A percentile compares a stretch with the other conserved stretches of the same genome.
These are phyloP conservation scores for Synanthedon formicaeformis DNA, from an alignment of 2,888 invertebrate genomes.

Conservation along the genomic window DNA sequence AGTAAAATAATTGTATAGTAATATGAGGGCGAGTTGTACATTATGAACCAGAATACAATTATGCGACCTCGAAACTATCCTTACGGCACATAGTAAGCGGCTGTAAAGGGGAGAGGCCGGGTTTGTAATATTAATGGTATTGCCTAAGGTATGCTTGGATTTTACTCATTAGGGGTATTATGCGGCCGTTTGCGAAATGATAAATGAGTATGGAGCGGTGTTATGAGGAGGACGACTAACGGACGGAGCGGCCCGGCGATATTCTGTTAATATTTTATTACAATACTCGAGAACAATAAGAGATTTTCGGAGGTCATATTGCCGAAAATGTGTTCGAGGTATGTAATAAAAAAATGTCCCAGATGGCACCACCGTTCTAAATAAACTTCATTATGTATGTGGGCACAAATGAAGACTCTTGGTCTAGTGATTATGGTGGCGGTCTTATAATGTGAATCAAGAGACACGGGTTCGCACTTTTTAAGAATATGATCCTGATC, in stretches of 20 bases:
- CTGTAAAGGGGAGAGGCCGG: constrained; percentile 34
- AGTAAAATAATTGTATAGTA: too few species aligned
- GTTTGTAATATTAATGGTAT: constrained; percentile 60
- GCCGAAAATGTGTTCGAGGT: too few species aligned
- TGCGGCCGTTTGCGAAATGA: constrained; percentile 60
- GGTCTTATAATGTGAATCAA: too few species aligned
- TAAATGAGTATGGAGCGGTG: constrained; percentile 51
- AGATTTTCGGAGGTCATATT: neutral
- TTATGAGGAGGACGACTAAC: constrained; percentile 40
- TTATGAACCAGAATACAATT: neutral
- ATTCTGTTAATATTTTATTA: constrained; percentile 50
- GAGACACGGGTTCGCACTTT: too few species aligned
- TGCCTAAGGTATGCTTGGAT: constrained; percentile 64
- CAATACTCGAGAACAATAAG: constrained; percentile 12
- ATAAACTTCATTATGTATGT: too few species aligned
- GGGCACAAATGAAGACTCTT: too few species aligned
- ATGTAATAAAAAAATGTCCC: too few species aligned
- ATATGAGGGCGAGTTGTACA: neutral
- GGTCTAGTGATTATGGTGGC: too few species aligned
- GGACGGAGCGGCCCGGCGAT: constrained; percentile 19
- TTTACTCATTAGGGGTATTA: constrained; percentile 68
- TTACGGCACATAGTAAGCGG: constrained; percentile 17
- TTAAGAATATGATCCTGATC: too few species aligned
- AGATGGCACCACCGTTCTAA: too few species aligned
- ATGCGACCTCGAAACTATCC: constrained; percentile 17